Evolutionary conservation across 1,140 invertebrate genomes (phyloP).

Genomic region (Drosophila virilis): DNA sequence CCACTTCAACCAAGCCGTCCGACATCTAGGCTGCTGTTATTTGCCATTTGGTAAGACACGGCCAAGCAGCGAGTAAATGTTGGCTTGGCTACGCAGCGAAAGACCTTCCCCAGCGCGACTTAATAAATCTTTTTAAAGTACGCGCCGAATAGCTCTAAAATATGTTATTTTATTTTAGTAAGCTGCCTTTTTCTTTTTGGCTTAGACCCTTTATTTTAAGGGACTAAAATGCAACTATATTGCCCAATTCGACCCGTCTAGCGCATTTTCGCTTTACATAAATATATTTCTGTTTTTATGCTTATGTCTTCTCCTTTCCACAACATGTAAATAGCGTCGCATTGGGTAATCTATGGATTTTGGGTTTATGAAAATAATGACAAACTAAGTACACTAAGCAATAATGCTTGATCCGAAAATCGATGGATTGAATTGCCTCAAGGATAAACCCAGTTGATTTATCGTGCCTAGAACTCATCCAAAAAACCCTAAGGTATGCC

Average conservation of each 20-base stretch:
- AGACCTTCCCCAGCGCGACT: constrained; percentile 45
- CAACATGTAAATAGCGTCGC: no score
- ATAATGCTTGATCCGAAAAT: no score
- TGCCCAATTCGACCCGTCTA: constrained; percentile 41
- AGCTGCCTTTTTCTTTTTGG: constrained; percentile 33
- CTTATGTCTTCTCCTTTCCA: background rate
- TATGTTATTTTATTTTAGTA: constrained; percentile 42
- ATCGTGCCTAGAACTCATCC: no score
- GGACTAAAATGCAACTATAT: constrained; percentile 17
- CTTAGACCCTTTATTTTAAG: constrained; percentile 6
- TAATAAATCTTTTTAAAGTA: constrained; percentile 82
- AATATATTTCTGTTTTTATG: constrained; percentile 57
- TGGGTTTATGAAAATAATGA: no score
- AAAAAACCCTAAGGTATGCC: no score
- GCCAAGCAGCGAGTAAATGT: constrained; percentile 60
- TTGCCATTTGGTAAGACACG: constrained; percentile 62
- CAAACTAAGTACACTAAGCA: no score
- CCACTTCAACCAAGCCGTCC: background rate
- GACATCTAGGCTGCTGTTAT: constrained; percentile 23
- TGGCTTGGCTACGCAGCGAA: constrained; percentile 28
- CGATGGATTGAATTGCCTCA: no score
- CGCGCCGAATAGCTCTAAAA: constrained; percentile 60
- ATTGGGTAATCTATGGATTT: no score
- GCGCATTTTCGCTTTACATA: constrained; percentile 58
- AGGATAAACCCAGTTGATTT: no score